phyloP scores from a whole-genome alignment of 1,140 invertebrate genomes.

The Drosophila sucinea region DNA sequence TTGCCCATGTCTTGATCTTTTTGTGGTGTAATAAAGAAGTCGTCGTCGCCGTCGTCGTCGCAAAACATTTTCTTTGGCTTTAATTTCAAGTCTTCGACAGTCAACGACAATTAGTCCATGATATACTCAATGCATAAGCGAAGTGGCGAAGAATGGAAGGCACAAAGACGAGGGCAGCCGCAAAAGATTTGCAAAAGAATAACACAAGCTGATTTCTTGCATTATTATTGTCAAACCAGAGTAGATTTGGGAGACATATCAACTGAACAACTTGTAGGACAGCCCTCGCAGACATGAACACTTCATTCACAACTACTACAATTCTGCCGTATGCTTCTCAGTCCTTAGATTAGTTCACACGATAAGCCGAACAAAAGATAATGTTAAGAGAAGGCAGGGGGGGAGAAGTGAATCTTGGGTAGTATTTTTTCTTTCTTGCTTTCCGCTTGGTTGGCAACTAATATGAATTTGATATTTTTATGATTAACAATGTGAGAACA shows the following conservation, averaged over 20 bases:
- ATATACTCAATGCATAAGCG: constrained; percentile 27
- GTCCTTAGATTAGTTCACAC: constrained; percentile 74
- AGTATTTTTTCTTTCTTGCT: constrained; percentile 35
- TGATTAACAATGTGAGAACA: constrained; percentile 19
- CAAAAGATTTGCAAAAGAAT: no score
- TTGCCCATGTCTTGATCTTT: constrained; percentile 36
- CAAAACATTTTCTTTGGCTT: constrained; percentile 61
- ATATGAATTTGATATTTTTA: constrained; percentile 66
- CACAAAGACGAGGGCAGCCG: no score
- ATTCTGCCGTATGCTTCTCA: constrained; percentile 27
- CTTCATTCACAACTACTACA: constrained; percentile 59
- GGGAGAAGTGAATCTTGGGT: constrained; percentile 12
- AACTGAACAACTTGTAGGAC: neutral
- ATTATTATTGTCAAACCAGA: no score
- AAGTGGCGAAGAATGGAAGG: no score
- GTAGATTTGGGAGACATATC: no score
- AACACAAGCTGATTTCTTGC: no score
- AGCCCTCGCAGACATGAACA: constrained; percentile 71
- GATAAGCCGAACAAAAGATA: constrained; percentile 66
- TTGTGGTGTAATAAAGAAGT: constrained; percentile 76
- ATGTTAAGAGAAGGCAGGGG: constrained; percentile 12
- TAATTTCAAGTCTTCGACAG: constrained; percentile 64
- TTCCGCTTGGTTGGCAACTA: constrained; percentile 66
- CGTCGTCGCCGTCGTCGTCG: constrained; percentile 37
- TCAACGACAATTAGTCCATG: constrained; percentile 62